Base-by-base conservation (phyloP, 2,888 invertebrate species). In the Hyposoter dolosus region DNA sequence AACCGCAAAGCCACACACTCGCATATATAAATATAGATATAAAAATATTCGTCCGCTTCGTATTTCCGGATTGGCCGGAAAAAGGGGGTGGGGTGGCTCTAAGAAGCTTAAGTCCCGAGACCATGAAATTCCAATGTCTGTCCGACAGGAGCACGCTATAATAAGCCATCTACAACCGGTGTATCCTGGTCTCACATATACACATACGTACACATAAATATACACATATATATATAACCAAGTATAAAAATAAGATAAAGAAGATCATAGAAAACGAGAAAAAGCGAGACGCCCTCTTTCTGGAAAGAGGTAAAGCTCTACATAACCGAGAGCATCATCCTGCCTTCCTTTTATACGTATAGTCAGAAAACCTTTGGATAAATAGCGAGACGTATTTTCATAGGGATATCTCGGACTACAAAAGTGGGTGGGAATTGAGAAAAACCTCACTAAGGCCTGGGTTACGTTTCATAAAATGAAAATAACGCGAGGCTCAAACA, bases 81-180 rank as follows among this genome's bases (percentile, higher is more conserved):
- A 50, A 35, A 47, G 19, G 43, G 40, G 40, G 7, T 68, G 76
- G 65, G 76, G 9, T 17, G 45, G 71, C 43, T 69, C 84, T 77
- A 81, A 74, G 84, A 77, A 81, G 84, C 81, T 84, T 77, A 77
- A 63, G 60, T 40, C 65, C 23, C 40, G 65, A 43, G 75, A 83
- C 83, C 79, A 76, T 77, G 81, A 77, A 81, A 84, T 84, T 72
- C 81, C 60, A 77, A 65, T 82, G 76, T 72, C 71, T 72, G 81
- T 75, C 50, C 40, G 81, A 72, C 43, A 74, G 53, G 71, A 32
- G 69, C 28, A 35, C 63, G 50, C 69, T 50, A 71, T 81, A 76
- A 84, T 77, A 77, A 77, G 77, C 77, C 40, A 77, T 76, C 76
- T 75, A 71, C 53, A 56, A 35, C 80, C 65, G 45, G 45, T 65